Evolutionary conservation across 2,797 vertebrate genomes (phyloP), one percentile per base, ranked within the genome.

Genomic region (Chiloscyllium punctatum): DNA sequence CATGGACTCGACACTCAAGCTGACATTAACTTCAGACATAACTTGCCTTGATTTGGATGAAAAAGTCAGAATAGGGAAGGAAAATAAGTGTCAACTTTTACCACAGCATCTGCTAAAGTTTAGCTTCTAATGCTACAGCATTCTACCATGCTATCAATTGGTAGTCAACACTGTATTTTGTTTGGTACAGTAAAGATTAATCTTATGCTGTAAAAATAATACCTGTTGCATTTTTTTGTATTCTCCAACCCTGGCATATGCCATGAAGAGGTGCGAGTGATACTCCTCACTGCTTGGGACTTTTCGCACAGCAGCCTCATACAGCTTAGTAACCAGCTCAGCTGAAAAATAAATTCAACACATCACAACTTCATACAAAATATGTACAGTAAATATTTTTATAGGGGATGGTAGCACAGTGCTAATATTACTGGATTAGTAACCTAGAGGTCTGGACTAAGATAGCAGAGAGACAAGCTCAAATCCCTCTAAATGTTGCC

Each of bases 141-240:
- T 53, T 57, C 11, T 88, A 42, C 2, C 66, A 68, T 5, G 18
- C 9, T 53, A 57, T 53, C 53, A 91, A 91, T 92, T 23, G 69
- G 8, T 18, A 84, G 42, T 84, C 82, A 11, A 84, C 2, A 37
- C 23, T 69, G 23, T 27, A 69, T 69, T 92, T 92, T 69, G 21
- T n/a, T 92, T 57, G 30, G 30, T 5, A 23, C 53, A 66, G 62
- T 30, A 91, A 37, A 21, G 18, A 91, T 33, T n/a, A 5, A 18
- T 66, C 37, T 23, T 69, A 25, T 69, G 48, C 48, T 95, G 48
- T 3, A 0, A 0, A 96, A 94, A 74, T 96, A 86, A 0, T 97
- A 99, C 99, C 99, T 99, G 99, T 96, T 99, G 99, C 99, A 99
- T 99, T 97, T 99, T 99, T 98, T 99, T 99, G 97, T 99, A 99